phyloP scores from a whole-genome alignment of 2,113 vertebrate genomes.

The Syngnathoides biaculeatus region DNA sequence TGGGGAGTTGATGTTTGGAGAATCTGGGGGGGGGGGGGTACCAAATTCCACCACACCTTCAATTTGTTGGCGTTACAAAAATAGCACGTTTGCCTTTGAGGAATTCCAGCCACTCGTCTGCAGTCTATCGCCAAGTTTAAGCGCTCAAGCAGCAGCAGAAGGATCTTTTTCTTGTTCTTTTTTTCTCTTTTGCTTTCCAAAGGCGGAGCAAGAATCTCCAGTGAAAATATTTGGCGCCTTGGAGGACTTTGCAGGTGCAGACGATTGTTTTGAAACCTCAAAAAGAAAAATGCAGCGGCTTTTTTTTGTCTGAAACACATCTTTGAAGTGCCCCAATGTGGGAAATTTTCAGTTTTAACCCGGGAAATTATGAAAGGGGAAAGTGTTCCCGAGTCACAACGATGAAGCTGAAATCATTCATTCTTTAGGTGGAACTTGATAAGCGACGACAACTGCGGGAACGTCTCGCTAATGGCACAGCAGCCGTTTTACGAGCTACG shows the following conservation, averaged over 20 bases:
- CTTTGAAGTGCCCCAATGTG: too few relatives aligned
- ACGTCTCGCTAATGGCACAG: slow-evolving; percentile 9
- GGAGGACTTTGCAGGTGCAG: neutral
- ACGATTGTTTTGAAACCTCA: neutral
- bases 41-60: neutral
- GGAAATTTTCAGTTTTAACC: too few relatives aligned
- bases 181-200: too few relatives aligned
- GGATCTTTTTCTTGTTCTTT: too few relatives aligned
- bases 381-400: too few relatives aligned
- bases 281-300: neutral
- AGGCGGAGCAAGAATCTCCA: neutral
- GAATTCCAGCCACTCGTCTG: too few relatives aligned
- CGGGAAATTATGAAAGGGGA: too few relatives aligned
- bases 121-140: neutral
- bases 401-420: neutral
- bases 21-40: neutral
- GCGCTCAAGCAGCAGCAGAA: neutral
- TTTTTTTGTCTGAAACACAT: neutral
- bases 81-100: neutral
- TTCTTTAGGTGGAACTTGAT: neutral
- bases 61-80: neutral
- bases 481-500: slow-evolving; percentile 6
- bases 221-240: neutral
- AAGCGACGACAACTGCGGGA: neutral
- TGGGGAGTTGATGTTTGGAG: neutral